These are phyloP conservation scores for Phortica okadai DNA, from an alignment of 2,888 invertebrate species.

Conservation along the genomic window DNA sequence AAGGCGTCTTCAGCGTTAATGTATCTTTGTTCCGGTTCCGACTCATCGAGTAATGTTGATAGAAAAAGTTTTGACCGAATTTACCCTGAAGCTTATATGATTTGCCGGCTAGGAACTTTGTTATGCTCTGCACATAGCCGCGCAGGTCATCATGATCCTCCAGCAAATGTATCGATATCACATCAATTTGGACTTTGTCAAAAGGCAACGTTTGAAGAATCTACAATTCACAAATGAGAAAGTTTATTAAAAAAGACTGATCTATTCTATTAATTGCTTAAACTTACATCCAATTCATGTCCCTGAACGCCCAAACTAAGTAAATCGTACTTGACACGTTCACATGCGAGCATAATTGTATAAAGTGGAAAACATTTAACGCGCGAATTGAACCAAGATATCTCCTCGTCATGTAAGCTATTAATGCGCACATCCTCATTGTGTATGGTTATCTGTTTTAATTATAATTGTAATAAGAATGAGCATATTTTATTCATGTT, in stretches of 20 bases:
- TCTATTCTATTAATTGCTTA: background rate
- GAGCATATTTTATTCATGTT: background rate
- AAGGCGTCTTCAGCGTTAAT: slow-evolving; percentile 65
- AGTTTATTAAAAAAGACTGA: background rate
- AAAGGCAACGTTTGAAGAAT: slow-evolving; percentile 76
- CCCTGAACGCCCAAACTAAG: slow-evolving; percentile 80
- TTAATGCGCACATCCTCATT: slow-evolving; percentile 78
- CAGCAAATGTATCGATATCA: slow-evolving; percentile 76
- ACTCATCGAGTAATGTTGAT: slow-evolving; percentile 71
- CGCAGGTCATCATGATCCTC: slow-evolving; percentile 72
- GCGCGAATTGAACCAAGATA: slow-evolving; percentile 82
- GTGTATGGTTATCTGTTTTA: slow-evolving; percentile 77
- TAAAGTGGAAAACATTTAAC: slow-evolving; percentile 91
- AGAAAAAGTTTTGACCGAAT: slow-evolving; percentile 76
- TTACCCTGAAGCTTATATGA: slow-evolving; percentile 75
- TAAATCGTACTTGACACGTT: slow-evolving; percentile 83
- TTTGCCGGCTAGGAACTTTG: slow-evolving; percentile 75
- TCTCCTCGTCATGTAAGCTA: slow-evolving; percentile 78
- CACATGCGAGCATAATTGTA: slow-evolving; percentile 87
- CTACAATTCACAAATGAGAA: slow-evolving; percentile 52
- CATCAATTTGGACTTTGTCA: slow-evolving; percentile 74
- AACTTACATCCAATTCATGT: slow-evolving; percentile 75
- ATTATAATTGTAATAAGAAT: background rate
- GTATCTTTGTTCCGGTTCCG: slow-evolving; percentile 75
- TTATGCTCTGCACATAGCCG: slow-evolving; percentile 73